phyloP scores from a whole-genome alignment of 2,113 vertebrate species.

The Drymodes brunneopygia region DNA sequence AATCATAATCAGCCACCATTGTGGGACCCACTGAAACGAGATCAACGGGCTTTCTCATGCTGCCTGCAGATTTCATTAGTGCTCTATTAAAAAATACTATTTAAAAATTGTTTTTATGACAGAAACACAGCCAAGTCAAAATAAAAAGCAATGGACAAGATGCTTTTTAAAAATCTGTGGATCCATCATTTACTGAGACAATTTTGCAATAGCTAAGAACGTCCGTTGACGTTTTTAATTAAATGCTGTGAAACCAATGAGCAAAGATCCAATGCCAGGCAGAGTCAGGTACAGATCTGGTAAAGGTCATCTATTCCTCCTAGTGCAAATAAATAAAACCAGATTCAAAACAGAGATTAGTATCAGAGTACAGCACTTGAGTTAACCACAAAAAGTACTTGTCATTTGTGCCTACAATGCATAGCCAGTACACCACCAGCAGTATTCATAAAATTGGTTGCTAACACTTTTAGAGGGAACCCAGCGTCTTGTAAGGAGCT shows the following conservation, averaged over 20 bases:
- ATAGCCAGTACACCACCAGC: background rate
- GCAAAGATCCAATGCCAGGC: background rate
- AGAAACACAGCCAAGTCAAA: background rate
- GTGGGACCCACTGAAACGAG: background rate
- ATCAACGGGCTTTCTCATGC: background rate
- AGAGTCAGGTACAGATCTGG: background rate
- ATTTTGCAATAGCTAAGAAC: background rate
- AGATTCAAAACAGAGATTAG: background rate
- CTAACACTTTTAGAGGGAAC: background rate
- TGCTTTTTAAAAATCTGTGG: background rate
- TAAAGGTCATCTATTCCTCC: background rate
- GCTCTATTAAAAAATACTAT: background rate
- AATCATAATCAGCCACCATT: constrained; percentile 5
- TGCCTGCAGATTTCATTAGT: background rate
- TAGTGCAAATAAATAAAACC: background rate
- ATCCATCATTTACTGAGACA: background rate
- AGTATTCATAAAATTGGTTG: background rate
- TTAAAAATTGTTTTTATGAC: background rate
- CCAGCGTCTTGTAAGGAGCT: background rate
- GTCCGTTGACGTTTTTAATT: background rate
- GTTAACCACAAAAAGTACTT: background rate
- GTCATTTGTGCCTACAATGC: background rate
- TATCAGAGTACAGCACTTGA: background rate
- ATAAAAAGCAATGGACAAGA: background rate
- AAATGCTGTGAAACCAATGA: background rate